These are phyloP conservation scores for Siniperca chuatsi DNA, from an alignment of 2,113 vertebrate genomes.

Conservation along the genomic window DNA sequence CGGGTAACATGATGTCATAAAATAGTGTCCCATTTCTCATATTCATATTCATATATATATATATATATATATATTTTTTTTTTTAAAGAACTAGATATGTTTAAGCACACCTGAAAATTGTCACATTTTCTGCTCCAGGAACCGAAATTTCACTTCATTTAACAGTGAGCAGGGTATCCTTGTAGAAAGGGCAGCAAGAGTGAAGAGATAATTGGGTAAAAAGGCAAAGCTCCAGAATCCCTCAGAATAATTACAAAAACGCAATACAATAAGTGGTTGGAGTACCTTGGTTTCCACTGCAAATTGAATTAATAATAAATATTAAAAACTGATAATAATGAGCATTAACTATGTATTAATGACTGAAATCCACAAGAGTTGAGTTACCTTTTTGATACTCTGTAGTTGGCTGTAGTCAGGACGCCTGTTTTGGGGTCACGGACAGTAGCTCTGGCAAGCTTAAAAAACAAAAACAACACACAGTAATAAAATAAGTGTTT, in stretches of 20 bases:
- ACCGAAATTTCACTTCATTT: background rate
- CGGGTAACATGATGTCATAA: background rate
- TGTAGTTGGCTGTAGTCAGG: constrained; percentile 94
- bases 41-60: too few relatives aligned
- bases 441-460: constrained; percentile 97
- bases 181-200: background rate
- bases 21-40: too few relatives aligned
- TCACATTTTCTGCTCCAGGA: background rate
- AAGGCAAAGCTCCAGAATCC: background rate
- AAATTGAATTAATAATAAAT: background rate
- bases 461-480: constrained; percentile 33
- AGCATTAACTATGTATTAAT: background rate
- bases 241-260: background rate
- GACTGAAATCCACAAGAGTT: background rate
- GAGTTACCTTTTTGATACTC: constrained; percentile 96
- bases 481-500: background rate
- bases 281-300: background rate
- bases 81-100: too few relatives aligned
- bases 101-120: background rate
- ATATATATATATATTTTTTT: too few relatives aligned
- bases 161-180: background rate
- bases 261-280: background rate
- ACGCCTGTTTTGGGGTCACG: constrained; percentile 97
- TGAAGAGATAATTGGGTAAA: background rate
- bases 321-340: background rate